Percentiles rank a stretch among this genome's conserved stretches.
These are phyloP conservation scores for Acrobasis consociella DNA, from an alignment of 2,888 invertebrate species.

Conservation along the genomic window DNA sequence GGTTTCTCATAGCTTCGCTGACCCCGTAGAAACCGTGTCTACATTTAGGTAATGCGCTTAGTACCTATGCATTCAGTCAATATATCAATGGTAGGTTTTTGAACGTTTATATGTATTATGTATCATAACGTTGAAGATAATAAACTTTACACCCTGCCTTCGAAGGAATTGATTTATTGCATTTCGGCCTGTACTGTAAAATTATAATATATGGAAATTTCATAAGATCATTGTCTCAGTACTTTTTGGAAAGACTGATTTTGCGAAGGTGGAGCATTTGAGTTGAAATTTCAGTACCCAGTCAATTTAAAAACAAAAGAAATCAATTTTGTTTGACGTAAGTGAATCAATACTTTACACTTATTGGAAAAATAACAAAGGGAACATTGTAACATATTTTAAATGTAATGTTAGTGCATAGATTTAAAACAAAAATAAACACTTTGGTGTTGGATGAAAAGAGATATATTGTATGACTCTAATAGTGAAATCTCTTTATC, in stretches of 20 bases:
- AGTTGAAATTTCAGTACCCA: conserved; percentile 30
- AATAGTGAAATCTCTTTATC: conserved; percentile 72
- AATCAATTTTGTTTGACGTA: conserved; percentile 30
- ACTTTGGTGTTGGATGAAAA: conserved; percentile 60
- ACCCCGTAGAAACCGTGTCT: conserved; percentile 16
- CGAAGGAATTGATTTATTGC: conserved; percentile 55
- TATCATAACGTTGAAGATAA: conserved; percentile 34
- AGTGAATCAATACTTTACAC: conserved; percentile 49
- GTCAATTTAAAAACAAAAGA: conserved; percentile 33
- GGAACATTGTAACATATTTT: conserved; percentile 83
- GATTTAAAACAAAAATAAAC: conserved; percentile 63
- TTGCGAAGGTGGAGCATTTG: conserved; percentile 37
- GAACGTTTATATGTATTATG: conserved; percentile 29
- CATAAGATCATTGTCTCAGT: conserved; percentile 38
- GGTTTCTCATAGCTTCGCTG: conserved; percentile 17
- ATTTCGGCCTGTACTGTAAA: conserved; percentile 47
- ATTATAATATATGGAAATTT: conserved; percentile 34
- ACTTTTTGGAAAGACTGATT: conserved; percentile 58
- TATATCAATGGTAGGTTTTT: conserved; percentile 33
- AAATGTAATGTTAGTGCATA: conserved; percentile 79
- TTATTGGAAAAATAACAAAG: conserved; percentile 74
- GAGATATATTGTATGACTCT: conserved; percentile 74
- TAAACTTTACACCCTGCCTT: conserved; percentile 42
- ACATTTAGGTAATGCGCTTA: conserved; percentile 19
- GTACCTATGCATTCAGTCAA: conserved; percentile 26